phyloP scores from a whole-genome alignment of 2,113 vertebrate genomes.

The Hemichromis elongatus region DNA sequence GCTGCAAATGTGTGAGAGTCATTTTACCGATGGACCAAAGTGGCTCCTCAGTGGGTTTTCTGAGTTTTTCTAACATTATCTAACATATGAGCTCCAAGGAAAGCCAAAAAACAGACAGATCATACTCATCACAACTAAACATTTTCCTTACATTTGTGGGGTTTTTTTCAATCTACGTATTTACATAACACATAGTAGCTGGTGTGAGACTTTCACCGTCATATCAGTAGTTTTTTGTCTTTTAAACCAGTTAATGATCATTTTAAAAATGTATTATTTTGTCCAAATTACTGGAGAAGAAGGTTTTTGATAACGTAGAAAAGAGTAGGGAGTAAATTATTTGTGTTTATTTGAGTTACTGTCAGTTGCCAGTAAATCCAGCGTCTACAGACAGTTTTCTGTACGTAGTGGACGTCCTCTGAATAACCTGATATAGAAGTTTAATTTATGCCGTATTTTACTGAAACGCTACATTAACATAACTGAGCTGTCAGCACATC shows the following conservation, averaged over 20 bases:
- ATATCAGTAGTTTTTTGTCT: neutral
- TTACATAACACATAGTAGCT: neutral
- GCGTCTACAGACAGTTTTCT: accelerated
- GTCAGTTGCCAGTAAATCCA: neutral
- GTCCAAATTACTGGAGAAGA: neutral
- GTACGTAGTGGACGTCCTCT: neutral
- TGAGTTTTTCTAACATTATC: neutral
- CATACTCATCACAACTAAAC: neutral
- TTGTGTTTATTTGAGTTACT: neutral
- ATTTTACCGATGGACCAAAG: neutral
- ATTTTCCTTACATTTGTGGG: neutral
- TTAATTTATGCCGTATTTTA: neutral
- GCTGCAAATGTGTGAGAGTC: neutral
- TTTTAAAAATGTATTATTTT: neutral
- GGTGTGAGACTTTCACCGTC: neutral
- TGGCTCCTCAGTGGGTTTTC: accelerated
- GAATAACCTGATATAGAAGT: neutral
- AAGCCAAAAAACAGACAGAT: neutral
- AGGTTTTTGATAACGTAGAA: neutral
- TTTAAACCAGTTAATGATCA: neutral
- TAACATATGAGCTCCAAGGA: neutral
- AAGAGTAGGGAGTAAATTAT: neutral
- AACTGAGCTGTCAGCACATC: neutral
- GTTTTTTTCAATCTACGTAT: neutral
- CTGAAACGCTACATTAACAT: neutral